phyloP scores from a whole-genome alignment of 2,113 vertebrate species.

The Clarias magur region DNA sequence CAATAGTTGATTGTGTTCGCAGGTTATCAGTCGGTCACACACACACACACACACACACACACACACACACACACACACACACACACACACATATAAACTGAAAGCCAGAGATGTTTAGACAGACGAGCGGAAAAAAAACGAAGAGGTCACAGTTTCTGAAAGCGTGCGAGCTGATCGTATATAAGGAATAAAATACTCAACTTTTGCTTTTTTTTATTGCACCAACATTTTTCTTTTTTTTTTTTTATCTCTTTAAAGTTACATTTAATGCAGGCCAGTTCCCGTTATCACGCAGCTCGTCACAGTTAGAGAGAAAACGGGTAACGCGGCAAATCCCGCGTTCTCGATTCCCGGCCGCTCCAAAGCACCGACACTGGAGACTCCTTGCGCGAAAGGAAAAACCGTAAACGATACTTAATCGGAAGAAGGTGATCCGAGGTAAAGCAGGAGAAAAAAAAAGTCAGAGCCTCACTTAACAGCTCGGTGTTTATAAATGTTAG shows the following conservation, averaged over 20 bases:
- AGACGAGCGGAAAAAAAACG: neutral
- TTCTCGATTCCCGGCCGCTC: neutral
- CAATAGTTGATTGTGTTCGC: conserved; percentile 38
- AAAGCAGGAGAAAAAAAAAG: too few relatives aligned
- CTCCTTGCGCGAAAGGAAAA: neutral
- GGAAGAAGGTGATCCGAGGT: too few relatives aligned
- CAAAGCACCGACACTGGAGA: neutral
- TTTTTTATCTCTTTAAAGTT: neutral
- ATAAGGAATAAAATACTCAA: neutral
- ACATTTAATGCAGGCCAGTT: neutral
- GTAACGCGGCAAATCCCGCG: too few relatives aligned
- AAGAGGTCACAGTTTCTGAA: neutral
- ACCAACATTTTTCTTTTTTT: too few relatives aligned
- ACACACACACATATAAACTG: neutral
- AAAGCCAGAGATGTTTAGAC: conserved; percentile 29
- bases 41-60: conserved; percentile 11
- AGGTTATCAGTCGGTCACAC: neutral
- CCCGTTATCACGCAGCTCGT: neutral
- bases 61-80: neutral
- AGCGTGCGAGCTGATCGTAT: neutral
- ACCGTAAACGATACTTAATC: too few relatives aligned
- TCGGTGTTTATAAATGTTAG: too few relatives aligned
- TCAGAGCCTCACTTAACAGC: too few relatives aligned
- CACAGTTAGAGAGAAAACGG: too few relatives aligned
- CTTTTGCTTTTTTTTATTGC: too few relatives aligned